A percentile compares a stretch with the other conserved stretches of the same genome.
phyloP scores from a whole-genome alignment of 2,113 vertebrate species.

The Macroglossus sobrinus region DNA sequence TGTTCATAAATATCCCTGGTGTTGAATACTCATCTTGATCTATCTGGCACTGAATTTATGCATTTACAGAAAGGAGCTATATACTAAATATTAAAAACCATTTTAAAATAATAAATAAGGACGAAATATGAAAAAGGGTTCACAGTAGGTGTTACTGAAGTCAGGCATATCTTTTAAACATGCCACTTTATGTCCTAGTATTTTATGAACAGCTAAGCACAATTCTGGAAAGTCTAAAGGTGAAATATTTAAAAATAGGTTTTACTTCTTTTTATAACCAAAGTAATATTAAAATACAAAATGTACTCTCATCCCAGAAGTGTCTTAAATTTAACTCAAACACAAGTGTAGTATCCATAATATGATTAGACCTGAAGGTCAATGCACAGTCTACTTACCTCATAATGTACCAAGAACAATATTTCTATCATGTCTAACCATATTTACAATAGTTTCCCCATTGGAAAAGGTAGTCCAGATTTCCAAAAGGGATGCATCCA shows the following conservation, averaged over 20 bases:
- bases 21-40: neutral
- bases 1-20: neutral
- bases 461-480: neutral
- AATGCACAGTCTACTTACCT: neutral
- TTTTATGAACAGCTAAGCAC: constrained; percentile 36
- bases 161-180: neutral
- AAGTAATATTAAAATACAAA: constrained; percentile 41
- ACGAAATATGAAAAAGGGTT: neutral
- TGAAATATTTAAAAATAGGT: neutral
- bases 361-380: neutral
- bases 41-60: neutral
- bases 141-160: neutral
- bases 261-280: neutral
- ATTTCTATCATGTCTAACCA: neutral
- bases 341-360: neutral
- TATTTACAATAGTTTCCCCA: neutral
- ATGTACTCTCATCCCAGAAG: neutral
- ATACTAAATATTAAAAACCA: neutral
- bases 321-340: constrained; percentile 48
- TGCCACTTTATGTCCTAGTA: neutral
- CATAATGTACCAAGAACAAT: neutral
- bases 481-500: neutral
- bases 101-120: neutral
- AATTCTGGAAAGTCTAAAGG: neutral
- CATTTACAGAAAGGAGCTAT: neutral